Evolutionary conservation across 2,888 invertebrate species (phyloP).

Genomic region (Arctia plantaginis): DNA sequence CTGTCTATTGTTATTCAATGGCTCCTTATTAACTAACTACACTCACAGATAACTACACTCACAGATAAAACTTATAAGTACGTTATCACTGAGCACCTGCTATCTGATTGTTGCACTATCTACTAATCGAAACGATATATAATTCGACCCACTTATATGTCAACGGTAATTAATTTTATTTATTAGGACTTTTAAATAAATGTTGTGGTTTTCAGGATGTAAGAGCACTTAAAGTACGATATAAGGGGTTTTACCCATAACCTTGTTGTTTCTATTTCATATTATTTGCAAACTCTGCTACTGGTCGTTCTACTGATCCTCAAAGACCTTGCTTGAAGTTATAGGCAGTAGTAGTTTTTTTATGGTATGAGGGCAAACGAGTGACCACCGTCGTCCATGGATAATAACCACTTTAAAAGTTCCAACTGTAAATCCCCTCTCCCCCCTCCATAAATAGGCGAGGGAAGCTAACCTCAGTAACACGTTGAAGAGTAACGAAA

Average conservation of each 20-base stretch:
- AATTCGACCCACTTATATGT: constrained; percentile 50
- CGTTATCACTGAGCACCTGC: constrained; percentile 42
- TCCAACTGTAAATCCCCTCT: no score
- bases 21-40: constrained; percentile 45
- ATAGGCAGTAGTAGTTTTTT: no score
- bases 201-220: not conserved
- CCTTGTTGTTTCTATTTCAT: not conserved
- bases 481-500: no score
- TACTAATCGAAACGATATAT: constrained; percentile 52
- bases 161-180: constrained; percentile 37
- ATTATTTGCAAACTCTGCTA: no score
- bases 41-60: constrained; percentile 40
- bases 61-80: constrained; percentile 50
- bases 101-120: constrained; percentile 48
- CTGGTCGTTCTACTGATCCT: no score
- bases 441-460: no score
- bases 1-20: constrained; percentile 29
- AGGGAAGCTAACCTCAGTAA: no score
- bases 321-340: no score
- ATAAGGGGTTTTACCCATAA: not conserved
- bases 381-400: no score
- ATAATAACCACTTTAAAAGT: no score
- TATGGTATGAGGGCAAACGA: no score
- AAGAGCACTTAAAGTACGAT: no score
- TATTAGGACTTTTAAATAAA: not conserved